A percentile compares a stretch with the other conserved stretches of the same genome.
These are phyloP conservation scores for Brenthis hecate DNA, from an alignment of 2,888 invertebrate genomes.

Conservation along the genomic window DNA sequence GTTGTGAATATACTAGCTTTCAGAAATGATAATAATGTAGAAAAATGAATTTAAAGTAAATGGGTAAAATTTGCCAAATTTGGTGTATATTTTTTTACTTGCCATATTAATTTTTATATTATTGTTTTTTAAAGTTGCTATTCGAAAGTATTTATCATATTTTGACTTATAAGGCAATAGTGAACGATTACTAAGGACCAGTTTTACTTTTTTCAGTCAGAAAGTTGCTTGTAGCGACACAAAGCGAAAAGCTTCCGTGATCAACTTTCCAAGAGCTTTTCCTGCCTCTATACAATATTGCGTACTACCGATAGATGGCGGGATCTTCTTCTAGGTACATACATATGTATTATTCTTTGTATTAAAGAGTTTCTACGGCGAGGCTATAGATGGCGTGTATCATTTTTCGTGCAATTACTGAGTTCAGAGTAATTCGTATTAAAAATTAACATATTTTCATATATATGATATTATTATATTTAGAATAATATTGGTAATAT, in stretches of 20 bases:
- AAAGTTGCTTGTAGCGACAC: constrained; percentile 25
- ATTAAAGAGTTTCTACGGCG: constrained; percentile 1
- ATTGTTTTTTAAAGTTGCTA: no score
- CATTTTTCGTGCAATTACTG: not conserved
- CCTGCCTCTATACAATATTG: constrained; percentile 13
- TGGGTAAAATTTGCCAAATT: not conserved
- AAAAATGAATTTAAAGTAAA: not conserved
- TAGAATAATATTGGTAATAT: no score
- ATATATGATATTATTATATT: no score
- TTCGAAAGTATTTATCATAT: no score
- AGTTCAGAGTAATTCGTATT: no score
- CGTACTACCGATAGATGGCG: constrained; percentile 29
- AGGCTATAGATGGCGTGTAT: constrained; percentile 28
- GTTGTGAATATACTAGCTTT: not conserved
- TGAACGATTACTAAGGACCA: not conserved
- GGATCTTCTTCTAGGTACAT: not conserved
- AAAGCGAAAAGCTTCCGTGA: constrained; percentile 6
- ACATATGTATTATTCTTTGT: not conserved
- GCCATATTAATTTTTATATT: no score
- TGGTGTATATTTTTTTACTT: no score
- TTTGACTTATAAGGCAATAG: no score
- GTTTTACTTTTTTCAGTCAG: not conserved
- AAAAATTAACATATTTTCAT: no score
- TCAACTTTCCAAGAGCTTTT: constrained; percentile 13
- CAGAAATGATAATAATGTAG: not conserved